A percentile compares a stretch with the other conserved stretches of the same genome.
phyloP scores from a whole-genome alignment of 1,140 invertebrate species.

The Sycobia sp. region DNA sequence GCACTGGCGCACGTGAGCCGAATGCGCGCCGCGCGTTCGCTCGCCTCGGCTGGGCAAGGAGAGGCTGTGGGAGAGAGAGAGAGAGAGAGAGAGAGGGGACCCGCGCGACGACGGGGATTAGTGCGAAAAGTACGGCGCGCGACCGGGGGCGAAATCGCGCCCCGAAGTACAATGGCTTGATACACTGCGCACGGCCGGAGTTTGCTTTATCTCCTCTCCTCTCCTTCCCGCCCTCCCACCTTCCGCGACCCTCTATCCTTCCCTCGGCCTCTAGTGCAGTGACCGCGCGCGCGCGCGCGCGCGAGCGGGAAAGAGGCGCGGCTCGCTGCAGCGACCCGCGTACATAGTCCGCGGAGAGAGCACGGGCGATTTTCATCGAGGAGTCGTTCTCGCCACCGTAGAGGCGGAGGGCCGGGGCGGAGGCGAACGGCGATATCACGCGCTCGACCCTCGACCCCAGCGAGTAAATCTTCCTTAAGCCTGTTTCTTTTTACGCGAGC shows the following conservation, averaged over 20 bases:
- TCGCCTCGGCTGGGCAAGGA: not conserved
- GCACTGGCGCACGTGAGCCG: no score
- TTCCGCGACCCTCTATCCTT: not conserved
- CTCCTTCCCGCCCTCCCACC: not conserved
- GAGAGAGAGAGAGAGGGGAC: no score
- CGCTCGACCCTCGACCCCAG: not conserved
- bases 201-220: not conserved
- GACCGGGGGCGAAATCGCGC: constrained; percentile 1
- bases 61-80: not conserved
- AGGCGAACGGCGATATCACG: not conserved
- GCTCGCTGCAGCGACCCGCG: no score
- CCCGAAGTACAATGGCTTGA: not conserved
- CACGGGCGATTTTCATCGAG: constrained; percentile 4
- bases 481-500: constrained; percentile 1
- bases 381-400: no score
- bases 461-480: constrained; percentile 3
- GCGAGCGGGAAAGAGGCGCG: not conserved
- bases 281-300: no score
- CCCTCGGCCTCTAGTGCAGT: not conserved
- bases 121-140: constrained; percentile 9
- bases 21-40: no score
- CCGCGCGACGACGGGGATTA: constrained; percentile 18
- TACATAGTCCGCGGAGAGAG: no score
- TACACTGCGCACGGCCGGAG: not conserved
- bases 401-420: no score